Evolutionary conservation across 2,113 vertebrate genomes (phyloP).

Genomic region (Hylia prasina): DNA sequence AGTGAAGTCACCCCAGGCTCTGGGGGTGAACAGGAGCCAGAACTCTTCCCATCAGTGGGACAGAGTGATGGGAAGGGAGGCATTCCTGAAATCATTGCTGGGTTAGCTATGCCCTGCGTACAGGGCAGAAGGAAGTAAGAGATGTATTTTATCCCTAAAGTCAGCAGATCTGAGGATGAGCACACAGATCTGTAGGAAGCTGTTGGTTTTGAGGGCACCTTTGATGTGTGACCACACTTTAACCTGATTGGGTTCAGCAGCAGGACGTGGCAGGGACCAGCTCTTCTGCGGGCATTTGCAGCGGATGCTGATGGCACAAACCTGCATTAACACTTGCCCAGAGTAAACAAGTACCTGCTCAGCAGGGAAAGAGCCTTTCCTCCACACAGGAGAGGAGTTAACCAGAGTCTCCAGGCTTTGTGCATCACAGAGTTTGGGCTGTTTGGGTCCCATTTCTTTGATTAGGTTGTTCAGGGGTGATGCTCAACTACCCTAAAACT

Average conservation of each 20-base stretch:
- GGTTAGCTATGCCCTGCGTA: not conserved
- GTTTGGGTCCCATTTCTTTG: not conserved
- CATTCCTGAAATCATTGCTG: not conserved
- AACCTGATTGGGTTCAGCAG: not conserved
- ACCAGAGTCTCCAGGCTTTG: not conserved
- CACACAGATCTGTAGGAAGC: not conserved
- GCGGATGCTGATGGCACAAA: not conserved
- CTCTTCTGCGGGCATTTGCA: not conserved
- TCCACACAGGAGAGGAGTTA: not conserved
- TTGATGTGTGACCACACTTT: not conserved
- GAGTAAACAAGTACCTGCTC: not conserved
- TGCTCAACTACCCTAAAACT: not conserved
- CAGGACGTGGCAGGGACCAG: accelerated
- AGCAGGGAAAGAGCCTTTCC: not conserved
- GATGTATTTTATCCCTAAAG: not conserved
- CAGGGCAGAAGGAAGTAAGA: not conserved
- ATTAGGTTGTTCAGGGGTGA: not conserved
- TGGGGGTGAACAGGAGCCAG: not conserved
- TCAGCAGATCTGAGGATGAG: not conserved
- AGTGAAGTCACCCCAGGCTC: not conserved
- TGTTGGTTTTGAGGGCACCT: not conserved
- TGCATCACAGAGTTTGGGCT: not conserved
- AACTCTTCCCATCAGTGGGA: not conserved
- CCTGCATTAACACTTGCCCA: not conserved
- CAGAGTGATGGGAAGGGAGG: not conserved